Evolutionary conservation across 2,888 invertebrate species (phyloP), one percentile per base, ranked within the genome.

Genomic region (Limnephilus auricula): DNA sequence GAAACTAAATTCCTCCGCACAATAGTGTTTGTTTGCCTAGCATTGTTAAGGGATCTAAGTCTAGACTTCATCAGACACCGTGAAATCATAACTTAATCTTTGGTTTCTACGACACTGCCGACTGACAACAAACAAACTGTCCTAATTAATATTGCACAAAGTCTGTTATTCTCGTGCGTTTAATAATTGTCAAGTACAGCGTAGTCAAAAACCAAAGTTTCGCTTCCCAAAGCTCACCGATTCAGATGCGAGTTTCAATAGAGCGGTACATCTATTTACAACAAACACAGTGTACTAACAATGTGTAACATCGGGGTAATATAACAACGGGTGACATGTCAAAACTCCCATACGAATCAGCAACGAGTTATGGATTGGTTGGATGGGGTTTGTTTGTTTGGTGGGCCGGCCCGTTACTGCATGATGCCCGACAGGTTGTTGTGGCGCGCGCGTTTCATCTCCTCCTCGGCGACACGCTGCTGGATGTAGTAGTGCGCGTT

Each of bases 381-480:
- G 65, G 82, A 34, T 37, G 32, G 34, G 82, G 34, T 37, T 82
- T 82, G 34, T 34, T 82, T 82, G 82, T 25, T 40, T n/a, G 85
- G 25, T 15, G 65, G 65, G 92, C 93, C 92, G 93, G 92, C 93
- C 95, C 25, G n/a, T 96, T 97, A 97, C 97, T 97, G 97, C 96
- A 97, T 97, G 94, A 97, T 96, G 94, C 96, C 96, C 94, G 97
- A 96, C 96, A 97, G 96, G 95, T 97, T 97, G 96, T 97, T 98
- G 96, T 99, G 98, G 95, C 98, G 97, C 94, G 98, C 98, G 95
- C 99, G 97, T 96, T 99, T 99, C 94, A 98, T 96, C 96, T 99
- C 99, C 96, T 99, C 99, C 96, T 99, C 99, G 95, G 97, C 97
- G 95, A 99, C 98, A 96, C 98, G 98, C 96, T 99, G 99, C 96